Conservation (phyloP, 2,113 vertebrate species). For the Actenoides lindsayi region DNA sequence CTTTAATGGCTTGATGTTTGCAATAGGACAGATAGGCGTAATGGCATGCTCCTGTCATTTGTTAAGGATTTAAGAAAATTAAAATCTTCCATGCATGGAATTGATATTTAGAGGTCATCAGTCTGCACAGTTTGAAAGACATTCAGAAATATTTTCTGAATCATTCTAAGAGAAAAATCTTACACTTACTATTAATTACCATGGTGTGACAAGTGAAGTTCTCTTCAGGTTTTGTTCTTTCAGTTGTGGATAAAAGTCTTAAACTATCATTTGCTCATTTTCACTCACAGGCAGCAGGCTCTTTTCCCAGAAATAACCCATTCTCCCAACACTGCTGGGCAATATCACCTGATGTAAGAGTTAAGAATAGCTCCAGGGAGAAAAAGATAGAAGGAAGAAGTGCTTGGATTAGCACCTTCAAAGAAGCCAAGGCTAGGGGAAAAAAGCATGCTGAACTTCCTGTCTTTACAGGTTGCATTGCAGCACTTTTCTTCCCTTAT, state of each 20-base stretch:
- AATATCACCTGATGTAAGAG: background rate
- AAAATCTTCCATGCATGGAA: background rate
- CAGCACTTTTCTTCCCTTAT: background rate
- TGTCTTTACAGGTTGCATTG: background rate
- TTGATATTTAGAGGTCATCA: constrained; percentile 1
- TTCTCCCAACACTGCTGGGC: background rate
- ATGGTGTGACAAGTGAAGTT: background rate
- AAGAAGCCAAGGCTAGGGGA: background rate
- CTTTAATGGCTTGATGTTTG: background rate
- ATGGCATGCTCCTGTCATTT: background rate
- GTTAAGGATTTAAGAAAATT: background rate
- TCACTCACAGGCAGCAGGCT: background rate
- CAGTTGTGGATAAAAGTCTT: background rate
- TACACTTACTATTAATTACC: background rate
- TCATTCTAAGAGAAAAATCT: background rate
- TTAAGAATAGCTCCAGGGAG: background rate
- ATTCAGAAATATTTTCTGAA: constrained; percentile 15
- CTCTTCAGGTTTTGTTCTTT: background rate
- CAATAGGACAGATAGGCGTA: background rate
- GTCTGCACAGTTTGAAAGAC: background rate
- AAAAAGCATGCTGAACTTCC: background rate
- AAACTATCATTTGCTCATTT: background rate
- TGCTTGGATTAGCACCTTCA: background rate
- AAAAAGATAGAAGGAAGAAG: background rate
- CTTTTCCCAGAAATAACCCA: background rate